Evolutionary conservation across 2,113 vertebrate species (phyloP).

Genomic region (Prunella fulvescens): DNA sequence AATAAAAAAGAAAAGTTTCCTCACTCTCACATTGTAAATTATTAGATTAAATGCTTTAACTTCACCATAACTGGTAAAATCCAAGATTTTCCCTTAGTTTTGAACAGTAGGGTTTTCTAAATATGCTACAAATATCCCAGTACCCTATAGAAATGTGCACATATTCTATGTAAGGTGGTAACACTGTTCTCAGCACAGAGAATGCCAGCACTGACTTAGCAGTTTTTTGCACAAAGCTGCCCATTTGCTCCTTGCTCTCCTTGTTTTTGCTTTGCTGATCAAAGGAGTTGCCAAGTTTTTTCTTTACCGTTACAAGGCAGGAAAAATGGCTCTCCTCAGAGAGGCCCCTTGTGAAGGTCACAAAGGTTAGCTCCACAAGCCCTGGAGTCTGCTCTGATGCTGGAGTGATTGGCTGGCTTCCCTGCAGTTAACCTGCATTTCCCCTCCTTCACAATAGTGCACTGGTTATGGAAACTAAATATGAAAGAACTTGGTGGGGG

Average conservation of each 20-base stretch:
- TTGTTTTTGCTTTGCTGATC: conserved; percentile 92
- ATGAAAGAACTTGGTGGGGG: conserved; percentile 70
- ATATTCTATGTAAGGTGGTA: neutral
- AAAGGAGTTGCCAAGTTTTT: conserved; percentile 85
- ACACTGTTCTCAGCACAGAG: neutral
- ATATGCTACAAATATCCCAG: neutral
- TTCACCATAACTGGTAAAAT: neutral
- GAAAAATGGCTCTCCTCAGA: conserved; percentile 76
- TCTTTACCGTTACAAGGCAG: conserved; percentile 73
- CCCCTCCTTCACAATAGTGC: conserved; percentile 66
- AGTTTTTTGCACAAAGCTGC: conserved; percentile 79
- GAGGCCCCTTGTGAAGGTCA: conserved; percentile 82
- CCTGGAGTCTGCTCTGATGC: conserved; percentile 57
- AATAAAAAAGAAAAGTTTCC: neutral
- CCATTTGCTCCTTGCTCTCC: conserved; percentile 82
- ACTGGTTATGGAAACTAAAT: conserved; percentile 82
- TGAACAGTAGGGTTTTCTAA: neutral
- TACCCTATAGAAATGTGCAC: neutral
- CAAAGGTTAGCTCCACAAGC: conserved; percentile 57
- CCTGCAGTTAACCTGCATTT: conserved; percentile 76
- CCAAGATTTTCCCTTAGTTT: neutral
- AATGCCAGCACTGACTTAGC: conserved; percentile 74
- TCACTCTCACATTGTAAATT: neutral
- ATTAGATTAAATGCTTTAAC: neutral
- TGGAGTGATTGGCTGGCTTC: conserved; percentile 76